Base-by-base conservation (phyloP, 2,113 vertebrate species). In the Camelus bactrianus region DNA sequence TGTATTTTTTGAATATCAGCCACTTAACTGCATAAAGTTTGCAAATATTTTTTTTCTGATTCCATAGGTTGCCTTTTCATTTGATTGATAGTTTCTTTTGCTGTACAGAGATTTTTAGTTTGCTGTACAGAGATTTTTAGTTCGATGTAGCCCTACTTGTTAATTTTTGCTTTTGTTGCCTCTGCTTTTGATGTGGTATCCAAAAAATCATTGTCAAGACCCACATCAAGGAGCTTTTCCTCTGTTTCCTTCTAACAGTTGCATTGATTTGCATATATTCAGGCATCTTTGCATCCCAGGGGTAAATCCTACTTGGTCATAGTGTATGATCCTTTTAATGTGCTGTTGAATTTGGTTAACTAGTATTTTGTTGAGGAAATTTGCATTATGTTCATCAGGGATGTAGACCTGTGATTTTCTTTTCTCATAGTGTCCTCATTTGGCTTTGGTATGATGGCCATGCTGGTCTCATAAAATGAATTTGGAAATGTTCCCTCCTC, bases 121-220 rank as follows among this genome's bases (percentile, higher is more conserved):
- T 76, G 56, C 15, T 28, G 20, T 28, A 62, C 10, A 62, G 28
- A 50, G 42, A 46, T 60, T 46, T 73, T 60, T 88, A 46, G 12
- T 88, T 76, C 75, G 30, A 48, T 38, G 26, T 28, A 38, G 24
- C 54, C 64, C n/a, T 9, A 28, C 64, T 54, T 54, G 32, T 38
- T 70, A 86, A 70, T 69, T 86, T 85, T 86, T 86, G 83, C 64
- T 69, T 69, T 70, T 69, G 48, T 86, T 86, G 32, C 48, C 48
- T 70, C 8, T 54, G 14, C 64, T 70, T 86, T 86, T 70, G 24
- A 26, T 86, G 48, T 85, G 17, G 65, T 28, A 54, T 70, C 24
- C 10, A 38, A n/a, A 84, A 69, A 54, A 86, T 69, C 52, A 13
- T 35, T 70, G n/a, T 24, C 24, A 54, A 70, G 65, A 54, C 65